phyloP scores from a whole-genome alignment of 2,797 vertebrate species.

The Spea hammondii region DNA sequence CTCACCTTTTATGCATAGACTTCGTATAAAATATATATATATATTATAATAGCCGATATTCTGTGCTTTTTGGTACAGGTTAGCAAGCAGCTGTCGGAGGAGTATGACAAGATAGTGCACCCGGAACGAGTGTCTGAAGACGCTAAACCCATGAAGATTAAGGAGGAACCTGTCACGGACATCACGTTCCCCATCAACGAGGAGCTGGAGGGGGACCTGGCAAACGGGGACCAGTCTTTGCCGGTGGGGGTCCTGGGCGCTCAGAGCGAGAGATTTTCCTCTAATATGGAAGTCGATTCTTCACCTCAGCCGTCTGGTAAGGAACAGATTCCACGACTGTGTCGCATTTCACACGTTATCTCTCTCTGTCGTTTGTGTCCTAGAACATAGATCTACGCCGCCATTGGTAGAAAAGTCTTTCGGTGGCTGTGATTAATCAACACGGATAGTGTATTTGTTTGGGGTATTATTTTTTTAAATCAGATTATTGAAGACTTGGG shows the following conservation, averaged over 20 bases:
- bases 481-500: no score
- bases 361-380: no score
- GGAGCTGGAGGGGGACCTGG: conserved; percentile 86
- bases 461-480: no score
- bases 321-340: background rate
- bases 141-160: conserved; percentile 87
- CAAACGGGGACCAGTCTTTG: conserved; percentile 87
- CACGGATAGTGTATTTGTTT: no score
- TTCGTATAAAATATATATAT: no score
- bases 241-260: conserved; percentile 88
- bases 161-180: conserved; percentile 91
- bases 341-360: no score
- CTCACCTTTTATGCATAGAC: no score
- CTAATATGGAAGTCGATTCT: conserved; percentile 85
- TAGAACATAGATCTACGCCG: no score
- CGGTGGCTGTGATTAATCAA: no score
- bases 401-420: no score
- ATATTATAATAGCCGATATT: background rate
- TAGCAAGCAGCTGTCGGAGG: conserved; percentile 92
- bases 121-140: conserved; percentile 93
- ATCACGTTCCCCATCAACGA: conserved; percentile 91
- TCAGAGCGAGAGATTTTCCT: conserved; percentile 81
- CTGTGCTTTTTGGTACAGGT: conserved; percentile 69
- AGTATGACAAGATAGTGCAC: conserved; percentile 93
- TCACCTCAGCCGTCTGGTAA: conserved; percentile 89